phyloP scores from a whole-genome alignment of 1,140 invertebrate genomes.

The Aethina tumida region DNA sequence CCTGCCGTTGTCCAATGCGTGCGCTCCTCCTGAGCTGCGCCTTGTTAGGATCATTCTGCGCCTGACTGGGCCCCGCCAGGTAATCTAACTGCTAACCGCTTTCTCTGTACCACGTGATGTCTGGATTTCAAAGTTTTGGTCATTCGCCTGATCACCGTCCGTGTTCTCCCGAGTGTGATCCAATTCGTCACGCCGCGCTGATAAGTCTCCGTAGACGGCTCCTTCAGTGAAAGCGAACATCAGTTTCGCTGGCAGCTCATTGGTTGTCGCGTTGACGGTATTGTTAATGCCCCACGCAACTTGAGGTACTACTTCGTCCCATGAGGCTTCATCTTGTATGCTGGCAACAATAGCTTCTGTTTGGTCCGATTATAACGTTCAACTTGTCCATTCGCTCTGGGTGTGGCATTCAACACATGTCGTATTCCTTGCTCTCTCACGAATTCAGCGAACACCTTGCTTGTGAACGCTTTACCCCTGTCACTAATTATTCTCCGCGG shows the following conservation, averaged over 20 bases:
- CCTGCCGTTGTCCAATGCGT: too few relatives aligned
- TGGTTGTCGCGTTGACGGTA: slow-evolving; percentile 3
- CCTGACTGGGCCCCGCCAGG: too few relatives aligned
- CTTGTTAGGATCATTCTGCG: too few relatives aligned
- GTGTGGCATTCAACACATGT: slow-evolving; percentile 25
- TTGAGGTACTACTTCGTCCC: slow-evolving; percentile 21
- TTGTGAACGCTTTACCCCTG: slow-evolving; percentile 24
- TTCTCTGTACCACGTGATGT: too few relatives aligned
- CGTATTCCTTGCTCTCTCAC: slow-evolving; percentile 19
- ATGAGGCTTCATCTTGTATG: slow-evolving; percentile 17
- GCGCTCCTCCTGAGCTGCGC: too few relatives aligned
- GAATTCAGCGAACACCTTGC: slow-evolving; percentile 21
- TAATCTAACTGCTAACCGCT: too few relatives aligned
- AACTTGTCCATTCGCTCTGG: slow-evolving; percentile 27
- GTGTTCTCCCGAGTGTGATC: too few relatives aligned
- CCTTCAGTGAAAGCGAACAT: too few relatives aligned
- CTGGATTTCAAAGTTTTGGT: too few relatives aligned
- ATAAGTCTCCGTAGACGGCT: too few relatives aligned
- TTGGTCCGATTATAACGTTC: slow-evolving; percentile 23
- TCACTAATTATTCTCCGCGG: slow-evolving; percentile 22
- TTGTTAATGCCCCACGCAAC: slow-evolving; percentile 27
- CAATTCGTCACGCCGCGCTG: too few relatives aligned
- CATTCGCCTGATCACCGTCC: too few relatives aligned
- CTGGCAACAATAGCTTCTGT: slow-evolving; percentile 10
- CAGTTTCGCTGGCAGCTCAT: slow-evolving; percentile 2